Evolutionary conservation across 2,113 vertebrate genomes (phyloP), one percentile per base, ranked within the genome.

Genomic region (Tragelaphus scriptus): DNA sequence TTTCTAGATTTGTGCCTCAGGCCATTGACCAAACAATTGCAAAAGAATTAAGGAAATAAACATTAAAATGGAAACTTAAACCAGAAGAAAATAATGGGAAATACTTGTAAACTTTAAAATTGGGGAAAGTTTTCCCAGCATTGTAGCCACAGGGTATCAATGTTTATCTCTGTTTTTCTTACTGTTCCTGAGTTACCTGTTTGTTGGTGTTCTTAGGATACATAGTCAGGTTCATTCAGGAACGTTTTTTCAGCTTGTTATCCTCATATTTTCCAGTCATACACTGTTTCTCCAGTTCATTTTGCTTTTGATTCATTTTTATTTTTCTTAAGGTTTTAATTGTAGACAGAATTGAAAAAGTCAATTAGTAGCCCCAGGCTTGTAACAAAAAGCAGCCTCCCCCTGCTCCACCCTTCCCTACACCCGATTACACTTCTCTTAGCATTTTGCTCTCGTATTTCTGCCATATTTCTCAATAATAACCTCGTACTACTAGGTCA

Each of bases 151-250:
- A 77, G 59, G 59, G 55, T 58, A 47, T 88, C 81, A 49, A 32
- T 7, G 28, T 51, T 79, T 63, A 15, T 90, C 92, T 95, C 81
- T 88, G 44, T 94, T 91, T 87, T 88, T 40, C 80, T 85, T 23
- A 61, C 91, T 87, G 44, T 90, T 96, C 84, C 80, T 85, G 71
- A 94, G 47, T 92, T 81, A 63, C 90, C 93, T 90, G 51, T 95
- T 82, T 92, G 61, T 90, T 59, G 47, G 30, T 97, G 79, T 92
- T 93, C 56, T 85, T 81, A 56, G 55, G 65, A 56, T 30, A 55
- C 36, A 11, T 17, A 87, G 89, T 93, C 53, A 36, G 77, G 26
- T 96, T 89, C 53, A 21, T 77, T 82, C 53, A 85, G 55, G 51
- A 49, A 88, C 40, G 16, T 19, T 80, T 93, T 95, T 75, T 32